Evolutionary conservation across 2,113 vertebrate species (phyloP), one percentile per base, ranked within the genome.

Genomic region (Tympanuchus pallidicinctus): DNA sequence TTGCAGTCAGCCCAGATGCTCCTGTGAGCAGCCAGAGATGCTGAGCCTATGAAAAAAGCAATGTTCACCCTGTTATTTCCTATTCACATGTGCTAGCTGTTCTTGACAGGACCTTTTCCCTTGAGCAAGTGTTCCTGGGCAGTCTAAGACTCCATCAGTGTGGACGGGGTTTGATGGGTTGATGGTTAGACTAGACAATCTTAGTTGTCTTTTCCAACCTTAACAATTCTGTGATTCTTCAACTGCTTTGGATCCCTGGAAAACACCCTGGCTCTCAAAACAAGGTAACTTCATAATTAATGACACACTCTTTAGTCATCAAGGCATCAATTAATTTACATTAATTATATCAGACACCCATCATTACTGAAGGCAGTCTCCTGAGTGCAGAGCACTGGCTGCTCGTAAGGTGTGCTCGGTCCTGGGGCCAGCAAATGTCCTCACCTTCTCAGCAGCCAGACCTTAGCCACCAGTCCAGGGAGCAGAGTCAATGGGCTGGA

Each of bases 371-470:
- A 78, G 69, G 42, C 0, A 4, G 2, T 50, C 10, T 76, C 30
- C 67, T 66, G 32, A 45, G n/a, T 7, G 4, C 38, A 67, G 10
- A 47, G 22, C 13, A 11, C 34, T 22, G 34, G 27, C 69, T 45
- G 42, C 80, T 71, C 45, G 18, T 32, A 81, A 38, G 32, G 43
- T 38, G 32, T 38, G 45, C n/a, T 40, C 75, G 56, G n/a, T 36
- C 66, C 45, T 5, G 3, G 30, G 11, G 61, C 5, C 40, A 52
- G 22, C 0, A 0, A 0, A 8, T 21, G 27, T 69, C 27, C 36
- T 72, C 43, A n/a, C 22, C 63, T 66, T 63, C 75, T 73, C 59
- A 69, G 36, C n/a, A 86, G 13, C n/a, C 6, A 25, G 57, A 43
- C 36, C 30, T 57, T 6, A 27, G 24, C 25, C 45, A 74, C 12